Base-by-base conservation (phyloP, 2,888 invertebrate species). In the Eupithecia inturbata region DNA sequence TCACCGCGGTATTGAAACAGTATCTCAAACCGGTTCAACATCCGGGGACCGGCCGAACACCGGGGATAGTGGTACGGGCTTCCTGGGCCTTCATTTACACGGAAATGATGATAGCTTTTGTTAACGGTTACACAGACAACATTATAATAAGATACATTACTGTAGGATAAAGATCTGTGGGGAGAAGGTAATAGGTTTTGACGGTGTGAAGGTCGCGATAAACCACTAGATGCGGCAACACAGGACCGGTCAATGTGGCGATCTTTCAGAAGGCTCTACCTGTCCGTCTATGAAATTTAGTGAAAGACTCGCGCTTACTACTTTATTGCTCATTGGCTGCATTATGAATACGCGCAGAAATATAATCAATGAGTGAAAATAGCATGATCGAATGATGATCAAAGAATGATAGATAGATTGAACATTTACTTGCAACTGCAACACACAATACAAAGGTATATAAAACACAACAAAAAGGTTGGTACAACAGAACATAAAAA, bases 1-100 rank as follows among this genome's bases (percentile, higher is more conserved):
- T 75, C 67, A 57, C 70, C 53, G 49, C n/a, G 69, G 74, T 69
- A 69, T 71, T 69, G 71, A 71, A 71, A 74, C 74, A 68, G 71
- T 69, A 75, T 69, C 68, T 68, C 26, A 68, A 68, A 75, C 79
- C 75, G 77, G 75, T 71, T 70, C 64, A 19, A 9, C 22, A 74
- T 80, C 80, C 80, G 78, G 74, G 67, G 68, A 62, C 71, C 70
- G 26, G 57, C n/a, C 5, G 57, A 57, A 4, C 26, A 57, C 57
- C 57, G 57, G 57, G 57, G 22, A 57, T 57, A 57, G 57, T 26
- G 57, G 57, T 57, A 2, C 57, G 57, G 67, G 77, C 78, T 78
- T 75, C 78, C 77, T 71, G 78, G 63, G 76, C 60, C 60, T 77
- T 76, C 63, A 62, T 72, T 81, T 77, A 68, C 77, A 80, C 79